Evolutionary conservation across 2,888 invertebrate species (phyloP).

Genomic region (Mamestra brassicae): DNA sequence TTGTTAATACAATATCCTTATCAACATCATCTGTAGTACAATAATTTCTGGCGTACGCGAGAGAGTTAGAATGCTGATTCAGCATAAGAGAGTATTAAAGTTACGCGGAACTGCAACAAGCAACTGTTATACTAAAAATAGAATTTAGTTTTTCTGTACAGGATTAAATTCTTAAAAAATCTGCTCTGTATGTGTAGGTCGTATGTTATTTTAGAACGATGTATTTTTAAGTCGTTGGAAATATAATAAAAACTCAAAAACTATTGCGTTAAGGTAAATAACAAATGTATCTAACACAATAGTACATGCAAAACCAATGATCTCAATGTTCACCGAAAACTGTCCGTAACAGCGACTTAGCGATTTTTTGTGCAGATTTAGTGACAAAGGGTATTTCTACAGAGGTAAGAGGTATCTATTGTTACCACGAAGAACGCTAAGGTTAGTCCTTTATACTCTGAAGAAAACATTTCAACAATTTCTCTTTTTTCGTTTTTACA

Average conservation of each 20-base stretch:
- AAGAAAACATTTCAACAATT: slow-evolving; percentile 71
- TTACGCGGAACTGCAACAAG: slow-evolving; percentile 2
- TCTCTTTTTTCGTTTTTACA: slow-evolving; percentile 62
- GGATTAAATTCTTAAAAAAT: slow-evolving; percentile 4
- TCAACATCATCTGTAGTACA: background rate
- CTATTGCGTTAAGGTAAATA: background rate
- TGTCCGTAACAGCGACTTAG: slow-evolving; percentile 23
- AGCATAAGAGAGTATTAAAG: background rate
- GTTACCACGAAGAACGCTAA: slow-evolving; percentile 68
- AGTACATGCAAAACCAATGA: background rate
- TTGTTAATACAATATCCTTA: no score
- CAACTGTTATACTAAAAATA: slow-evolving; percentile 1
- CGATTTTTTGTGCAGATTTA: slow-evolving; percentile 56
- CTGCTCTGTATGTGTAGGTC: background rate
- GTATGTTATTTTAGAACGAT: no score
- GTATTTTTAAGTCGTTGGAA: background rate
- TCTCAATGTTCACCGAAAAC: slow-evolving; percentile 26
- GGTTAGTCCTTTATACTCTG: slow-evolving; percentile 69
- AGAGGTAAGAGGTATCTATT: slow-evolving; percentile 67
- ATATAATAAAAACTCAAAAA: background rate
- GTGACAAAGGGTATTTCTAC: slow-evolving; percentile 68
- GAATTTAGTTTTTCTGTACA: slow-evolving; percentile 4
- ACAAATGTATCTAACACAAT: background rate
- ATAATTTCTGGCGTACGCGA: background rate
- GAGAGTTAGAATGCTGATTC: slow-evolving; percentile 30